Evolutionary conservation across 2,888 invertebrate genomes (phyloP).

Genomic region (Priocnemis perturbator): DNA sequence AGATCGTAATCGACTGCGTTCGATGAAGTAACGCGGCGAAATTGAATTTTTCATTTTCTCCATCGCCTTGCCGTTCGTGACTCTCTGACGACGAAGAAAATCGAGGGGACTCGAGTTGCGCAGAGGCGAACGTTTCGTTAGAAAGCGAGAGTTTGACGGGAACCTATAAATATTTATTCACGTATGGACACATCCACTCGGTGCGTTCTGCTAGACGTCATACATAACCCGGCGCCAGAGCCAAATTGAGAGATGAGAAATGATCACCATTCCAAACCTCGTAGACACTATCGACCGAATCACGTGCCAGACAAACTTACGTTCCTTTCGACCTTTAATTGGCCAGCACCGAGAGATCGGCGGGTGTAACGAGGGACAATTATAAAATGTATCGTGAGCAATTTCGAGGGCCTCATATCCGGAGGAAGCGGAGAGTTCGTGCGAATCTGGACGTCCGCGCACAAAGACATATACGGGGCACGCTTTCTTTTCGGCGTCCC

Average conservation of each 20-base stretch:
- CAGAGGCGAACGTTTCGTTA: background rate
- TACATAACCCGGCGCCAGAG: background rate
- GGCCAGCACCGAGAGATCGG: background rate
- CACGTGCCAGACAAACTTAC: background rate
- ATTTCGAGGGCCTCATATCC: background rate
- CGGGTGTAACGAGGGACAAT: too few relatives aligned
- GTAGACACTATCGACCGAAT: too few relatives aligned
- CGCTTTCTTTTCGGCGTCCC: constrained; percentile 54
- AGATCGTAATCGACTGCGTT: background rate
- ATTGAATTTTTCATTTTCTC: background rate
- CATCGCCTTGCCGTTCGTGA: background rate
- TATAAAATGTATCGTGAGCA: too few relatives aligned
- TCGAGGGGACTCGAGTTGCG: background rate
- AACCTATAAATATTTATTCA: constrained; percentile 2
- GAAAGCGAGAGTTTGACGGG: constrained; percentile 6
- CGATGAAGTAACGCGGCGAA: background rate
- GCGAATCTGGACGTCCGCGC: background rate
- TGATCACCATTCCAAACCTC: too few relatives aligned
- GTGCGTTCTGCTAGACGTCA: background rate
- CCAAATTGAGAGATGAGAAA: background rate
- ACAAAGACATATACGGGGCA: constrained; percentile 23
- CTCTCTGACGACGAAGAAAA: background rate
- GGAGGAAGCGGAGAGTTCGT: constrained; percentile 12
- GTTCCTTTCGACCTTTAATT: background rate
- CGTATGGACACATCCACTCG: too few relatives aligned